Conservation (phyloP, 2,888 invertebrate genomes). For the Spisula solida region DNA sequence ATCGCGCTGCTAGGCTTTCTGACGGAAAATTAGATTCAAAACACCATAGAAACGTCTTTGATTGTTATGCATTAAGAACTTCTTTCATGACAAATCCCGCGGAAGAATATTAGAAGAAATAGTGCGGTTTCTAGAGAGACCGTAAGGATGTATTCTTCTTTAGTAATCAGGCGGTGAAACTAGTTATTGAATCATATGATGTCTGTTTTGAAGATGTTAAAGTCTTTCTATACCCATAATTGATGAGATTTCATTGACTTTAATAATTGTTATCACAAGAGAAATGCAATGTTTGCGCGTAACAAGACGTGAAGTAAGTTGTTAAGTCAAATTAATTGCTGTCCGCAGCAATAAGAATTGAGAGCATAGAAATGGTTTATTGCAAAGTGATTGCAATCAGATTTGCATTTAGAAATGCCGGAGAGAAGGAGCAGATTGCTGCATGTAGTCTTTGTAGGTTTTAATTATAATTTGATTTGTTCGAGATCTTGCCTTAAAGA, state of each 20-base stretch:
- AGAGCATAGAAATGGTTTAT: background rate
- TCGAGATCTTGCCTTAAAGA: background rate
- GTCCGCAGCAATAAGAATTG: background rate
- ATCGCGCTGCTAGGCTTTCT: conserved; percentile 69
- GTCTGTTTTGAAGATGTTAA: conserved; percentile 66
- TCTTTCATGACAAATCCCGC: conserved; percentile 60
- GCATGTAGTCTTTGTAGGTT: background rate
- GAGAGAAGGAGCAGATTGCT: background rate
- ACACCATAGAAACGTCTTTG: conserved; percentile 66
- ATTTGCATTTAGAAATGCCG: conserved; percentile 15
- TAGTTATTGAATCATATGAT: conserved; percentile 72
- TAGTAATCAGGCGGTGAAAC: conserved; percentile 62
- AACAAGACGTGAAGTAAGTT: conserved; percentile 47
- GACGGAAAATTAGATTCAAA: conserved; percentile 74
- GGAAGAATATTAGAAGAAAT: conserved; percentile 67
- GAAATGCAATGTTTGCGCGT: conserved; percentile 23
- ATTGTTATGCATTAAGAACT: conserved; percentile 50
- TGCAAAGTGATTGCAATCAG: conserved; percentile 19
- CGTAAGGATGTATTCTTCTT: conserved; percentile 64
- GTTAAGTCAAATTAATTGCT: conserved; percentile 45
- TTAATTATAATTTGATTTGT: conserved; percentile 25
- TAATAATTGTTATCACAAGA: conserved; percentile 56
- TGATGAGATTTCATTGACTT: conserved; percentile 61
- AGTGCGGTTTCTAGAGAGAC: conserved; percentile 69
- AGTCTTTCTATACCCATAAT: conserved; percentile 64